Conservation (phyloP, 2,113 vertebrate genomes). For the Deroptyus accipitrinus region DNA sequence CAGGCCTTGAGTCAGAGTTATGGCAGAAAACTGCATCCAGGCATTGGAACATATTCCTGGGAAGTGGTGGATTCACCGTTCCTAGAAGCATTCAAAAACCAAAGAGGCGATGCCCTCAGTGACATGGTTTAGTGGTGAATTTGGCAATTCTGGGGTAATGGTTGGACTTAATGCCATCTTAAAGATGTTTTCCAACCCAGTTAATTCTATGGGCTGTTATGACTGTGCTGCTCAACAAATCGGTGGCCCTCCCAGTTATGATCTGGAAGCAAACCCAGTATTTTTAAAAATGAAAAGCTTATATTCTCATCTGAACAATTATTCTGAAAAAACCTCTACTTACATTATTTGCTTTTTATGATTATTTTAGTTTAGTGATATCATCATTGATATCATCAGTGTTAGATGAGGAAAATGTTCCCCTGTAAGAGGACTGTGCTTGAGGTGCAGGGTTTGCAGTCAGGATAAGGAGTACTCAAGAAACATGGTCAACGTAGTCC, state of each 20-base stretch:
- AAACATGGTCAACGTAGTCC: accelerated
- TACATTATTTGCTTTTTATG: neutral
- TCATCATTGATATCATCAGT: neutral
- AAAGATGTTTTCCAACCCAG: neutral
- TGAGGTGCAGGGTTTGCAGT: neutral
- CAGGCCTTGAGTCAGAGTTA: neutral
- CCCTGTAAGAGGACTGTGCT: neutral
- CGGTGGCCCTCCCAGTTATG: neutral
- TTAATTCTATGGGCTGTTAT: accelerated
- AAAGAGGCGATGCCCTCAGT: neutral
- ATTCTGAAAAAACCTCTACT: neutral
- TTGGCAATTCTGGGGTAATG: neutral
- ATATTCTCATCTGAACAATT: neutral
- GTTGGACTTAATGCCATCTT: neutral
- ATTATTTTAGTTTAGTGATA: neutral
- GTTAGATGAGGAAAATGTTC: neutral
- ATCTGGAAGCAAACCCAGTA: neutral
- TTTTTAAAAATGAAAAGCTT: neutral
- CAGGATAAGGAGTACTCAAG: neutral
- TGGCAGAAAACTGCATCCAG: neutral
- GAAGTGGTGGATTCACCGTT: neutral
- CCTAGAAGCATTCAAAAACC: neutral
- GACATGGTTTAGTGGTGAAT: neutral
- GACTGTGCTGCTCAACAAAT: neutral
- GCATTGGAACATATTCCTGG: neutral